Percentiles rank a stretch among this genome's conserved stretches.
phyloP scores from a whole-genome alignment of 2,888 invertebrate species.

The Orgyia antiqua region DNA sequence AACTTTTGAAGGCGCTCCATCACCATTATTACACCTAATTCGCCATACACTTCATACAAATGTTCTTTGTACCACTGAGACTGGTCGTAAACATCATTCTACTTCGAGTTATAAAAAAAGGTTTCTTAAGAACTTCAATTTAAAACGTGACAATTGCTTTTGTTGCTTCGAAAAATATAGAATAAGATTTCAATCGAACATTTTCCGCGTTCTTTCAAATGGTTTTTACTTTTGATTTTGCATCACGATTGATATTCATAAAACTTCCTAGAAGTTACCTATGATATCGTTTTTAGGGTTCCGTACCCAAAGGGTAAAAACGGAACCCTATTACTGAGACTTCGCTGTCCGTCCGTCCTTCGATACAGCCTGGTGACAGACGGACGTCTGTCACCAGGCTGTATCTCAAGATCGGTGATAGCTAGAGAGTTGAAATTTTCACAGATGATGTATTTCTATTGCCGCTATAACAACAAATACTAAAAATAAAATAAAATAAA shows the following conservation, averaged over 20 bases:
- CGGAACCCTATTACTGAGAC: too few species aligned
- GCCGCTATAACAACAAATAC: too few species aligned
- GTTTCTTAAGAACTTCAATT: constrained; percentile 27
- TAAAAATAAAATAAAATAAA: too few species aligned
- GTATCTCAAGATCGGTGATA: too few species aligned
- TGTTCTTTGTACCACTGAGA: constrained; percentile 12
- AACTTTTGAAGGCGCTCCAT: constrained; percentile 29
- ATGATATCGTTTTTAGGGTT: too few species aligned
- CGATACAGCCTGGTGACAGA: too few species aligned
- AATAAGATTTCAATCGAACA: neutral
- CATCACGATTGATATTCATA: neutral
- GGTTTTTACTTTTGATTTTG: neutral
- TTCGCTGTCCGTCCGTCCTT: too few species aligned
- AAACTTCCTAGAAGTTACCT: too few species aligned
- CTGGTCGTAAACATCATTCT: constrained; percentile 20
- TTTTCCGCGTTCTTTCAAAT: neutral
- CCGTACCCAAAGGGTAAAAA: too few species aligned
- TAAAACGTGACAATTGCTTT: constrained; percentile 33
- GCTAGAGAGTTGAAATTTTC: too few species aligned
- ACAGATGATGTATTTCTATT: too few species aligned
- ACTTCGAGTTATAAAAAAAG: constrained; percentile 19
- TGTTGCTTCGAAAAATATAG: constrained; percentile 9
- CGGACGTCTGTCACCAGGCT: too few species aligned
- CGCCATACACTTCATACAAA: constrained; percentile 24
- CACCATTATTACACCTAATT: constrained; percentile 36